phyloP scores from a whole-genome alignment of 2,888 invertebrate species.

The Onchidella celtica region DNA sequence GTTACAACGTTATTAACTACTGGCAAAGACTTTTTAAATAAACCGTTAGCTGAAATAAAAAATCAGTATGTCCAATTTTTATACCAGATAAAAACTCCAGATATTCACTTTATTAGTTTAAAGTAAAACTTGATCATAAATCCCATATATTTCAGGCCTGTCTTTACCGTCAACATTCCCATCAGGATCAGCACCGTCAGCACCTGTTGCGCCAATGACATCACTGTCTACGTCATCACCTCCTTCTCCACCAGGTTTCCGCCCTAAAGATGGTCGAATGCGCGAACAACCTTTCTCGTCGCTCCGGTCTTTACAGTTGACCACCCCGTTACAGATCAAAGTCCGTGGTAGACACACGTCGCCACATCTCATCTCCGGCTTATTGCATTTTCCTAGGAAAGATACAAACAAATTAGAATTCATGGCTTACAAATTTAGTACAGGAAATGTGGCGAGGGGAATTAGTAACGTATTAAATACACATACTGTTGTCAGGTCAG shows the following conservation, averaged over 20 bases:
- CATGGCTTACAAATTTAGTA: no score
- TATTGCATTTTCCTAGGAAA: constrained; percentile 24
- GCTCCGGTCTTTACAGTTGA: constrained; percentile 68
- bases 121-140: no score
- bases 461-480: no score
- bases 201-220: background rate
- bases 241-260: background rate
- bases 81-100: no score
- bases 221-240: background rate
- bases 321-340: constrained; percentile 72
- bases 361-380: constrained; percentile 63
- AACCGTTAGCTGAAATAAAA: no score
- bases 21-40: no score
- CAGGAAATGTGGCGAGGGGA: no score
- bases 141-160: no score
- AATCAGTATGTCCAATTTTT: no score
- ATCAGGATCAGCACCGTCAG: background rate
- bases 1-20: no score
- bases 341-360: constrained; percentile 62
- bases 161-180: background rate
- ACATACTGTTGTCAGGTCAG: no score
- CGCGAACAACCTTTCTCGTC: constrained; percentile 64
- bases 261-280: constrained; percentile 48
- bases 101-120: no score
- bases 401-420: background rate